These are phyloP conservation scores for Erithacus rubecula DNA, from an alignment of 2,797 vertebrate genomes.

Conservation along the genomic window DNA sequence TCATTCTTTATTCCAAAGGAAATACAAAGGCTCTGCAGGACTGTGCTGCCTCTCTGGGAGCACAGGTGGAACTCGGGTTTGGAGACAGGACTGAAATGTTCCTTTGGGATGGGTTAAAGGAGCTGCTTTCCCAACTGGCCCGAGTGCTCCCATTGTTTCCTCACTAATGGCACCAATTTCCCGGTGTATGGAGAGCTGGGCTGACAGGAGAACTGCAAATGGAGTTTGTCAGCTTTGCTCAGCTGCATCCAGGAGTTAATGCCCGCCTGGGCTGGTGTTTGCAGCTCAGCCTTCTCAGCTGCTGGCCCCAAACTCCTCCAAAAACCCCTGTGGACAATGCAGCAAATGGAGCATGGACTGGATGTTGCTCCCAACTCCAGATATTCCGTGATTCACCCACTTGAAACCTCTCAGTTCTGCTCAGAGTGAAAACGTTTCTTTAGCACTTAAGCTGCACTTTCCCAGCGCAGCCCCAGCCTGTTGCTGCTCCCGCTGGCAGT, in stretches of 20 bases:
- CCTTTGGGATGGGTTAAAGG: background rate
- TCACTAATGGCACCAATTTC: background rate
- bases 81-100: background rate
- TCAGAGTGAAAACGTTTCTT: background rate
- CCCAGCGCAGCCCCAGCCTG: background rate
- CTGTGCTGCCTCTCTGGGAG: fast-evolving
- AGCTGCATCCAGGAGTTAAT: background rate
- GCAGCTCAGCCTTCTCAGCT: background rate
- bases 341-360: background rate
- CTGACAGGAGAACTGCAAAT: background rate
- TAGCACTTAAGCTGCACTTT: background rate
- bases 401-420: background rate
- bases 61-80: background rate
- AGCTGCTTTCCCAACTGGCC: background rate
- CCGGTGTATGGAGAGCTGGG: background rate
- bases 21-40: background rate
- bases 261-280: background rate
- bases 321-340: background rate
- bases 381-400: background rate
- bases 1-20: background rate
- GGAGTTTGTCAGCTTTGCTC: slow-evolving; percentile 37
- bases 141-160: background rate
- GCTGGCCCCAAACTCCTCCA: background rate
- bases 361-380: background rate
- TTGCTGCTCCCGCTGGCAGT: background rate